Base-by-base conservation (phyloP, 2,113 vertebrate genomes). In the Peucedramus taeniatus region DNA sequence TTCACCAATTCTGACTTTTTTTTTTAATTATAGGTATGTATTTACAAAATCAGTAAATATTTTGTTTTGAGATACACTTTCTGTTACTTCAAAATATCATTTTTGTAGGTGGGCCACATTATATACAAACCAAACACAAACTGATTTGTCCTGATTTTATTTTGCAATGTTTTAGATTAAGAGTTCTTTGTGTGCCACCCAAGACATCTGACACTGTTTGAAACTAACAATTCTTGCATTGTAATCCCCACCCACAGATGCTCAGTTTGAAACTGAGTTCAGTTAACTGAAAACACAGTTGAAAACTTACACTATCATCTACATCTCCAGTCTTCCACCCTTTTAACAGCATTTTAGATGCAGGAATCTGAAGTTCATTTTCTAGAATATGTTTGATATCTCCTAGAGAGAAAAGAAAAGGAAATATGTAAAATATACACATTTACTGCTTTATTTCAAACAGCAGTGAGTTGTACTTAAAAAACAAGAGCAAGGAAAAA, bases 311-410 rank as follows among this genome's bases (percentile, higher is more conserved):
- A 97, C 98, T 99, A 90, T 99, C 99, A 79, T 99, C 99, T 86
- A 99, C 98, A 65, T 99, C 99, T 95, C 99, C 99, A 94, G 98
- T 98, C 98, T 99, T 99, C 99, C 99, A 99, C 81, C 99, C 99
- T 97, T 99, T 99, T 92, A 99, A 98, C 94, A 99, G 98, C 99
- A 99, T 99, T 99, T 99, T 99, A 94, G 99, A 99, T 54, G 98
- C 97, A 95, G 99, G 99, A 96, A 99, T 98, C 76, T 98, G 98
- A 91, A 99, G 98, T 95, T 99, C 99, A 95, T 99, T 99, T 98
- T 99, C 99, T 83, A 99, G 98, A 97, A 99, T 98, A 80, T 98
- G 98, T 98, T 99, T 99, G 96, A 99, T 99, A 89, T 99, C 99
- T 91, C 99, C 99, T 99, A 96, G 70, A 97, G 66, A 95, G 83